Base-by-base conservation (phyloP, 2,888 invertebrate species). In the Lutraria lutraria region DNA sequence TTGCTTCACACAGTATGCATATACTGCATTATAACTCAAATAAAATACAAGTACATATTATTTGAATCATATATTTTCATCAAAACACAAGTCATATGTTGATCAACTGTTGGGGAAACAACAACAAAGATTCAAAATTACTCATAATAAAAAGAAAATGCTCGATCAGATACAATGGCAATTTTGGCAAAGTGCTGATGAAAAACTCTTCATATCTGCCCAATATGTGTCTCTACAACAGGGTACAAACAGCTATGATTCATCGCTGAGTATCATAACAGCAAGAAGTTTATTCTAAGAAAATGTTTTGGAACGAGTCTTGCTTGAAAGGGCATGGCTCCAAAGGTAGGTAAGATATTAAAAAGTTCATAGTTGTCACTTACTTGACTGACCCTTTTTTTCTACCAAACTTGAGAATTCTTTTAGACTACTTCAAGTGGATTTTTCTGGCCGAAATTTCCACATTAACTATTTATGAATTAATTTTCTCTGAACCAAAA, bases 281-380 rank as follows among this genome's bases (percentile, higher is more conserved):
- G 25, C 63, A 68, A 68, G 25, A 25, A n/a, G n/a, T 25, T 25
- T 68, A 68, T n/a, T 68, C n/a, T 68, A 25, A 19, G 21, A 60
- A 60, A n/a, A 60, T 60, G 21, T n/a, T 60, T 60, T 60, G n/a
- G n/a, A 19, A 21, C 63, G 3, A 63, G 12, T 63, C 63, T 63
- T 1, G 63, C 63, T 63, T 19, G 63, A 19, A 63, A 68, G 63
- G 63, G 63, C 63, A 68, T 68, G 63, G 63, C 63, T 68, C 63
- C 63, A n/a, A 21, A 68, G 63, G 25, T 8, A 68, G 63, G 63
- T 68, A 68, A n/a, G n/a, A 10, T 3, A n/a, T 68, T 63, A 68
- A 43, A 43, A 43, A 43, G 43, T 43, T 43, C 43, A 2, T 43
- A 8, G 43, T 43, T 43, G 2, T 8, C 8, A 8, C 43, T 43